A percentile compares a stretch with the other conserved stretches of the same genome.
phyloP scores from a whole-genome alignment of 2,113 vertebrate species.

The Triplophysa rosa region DNA sequence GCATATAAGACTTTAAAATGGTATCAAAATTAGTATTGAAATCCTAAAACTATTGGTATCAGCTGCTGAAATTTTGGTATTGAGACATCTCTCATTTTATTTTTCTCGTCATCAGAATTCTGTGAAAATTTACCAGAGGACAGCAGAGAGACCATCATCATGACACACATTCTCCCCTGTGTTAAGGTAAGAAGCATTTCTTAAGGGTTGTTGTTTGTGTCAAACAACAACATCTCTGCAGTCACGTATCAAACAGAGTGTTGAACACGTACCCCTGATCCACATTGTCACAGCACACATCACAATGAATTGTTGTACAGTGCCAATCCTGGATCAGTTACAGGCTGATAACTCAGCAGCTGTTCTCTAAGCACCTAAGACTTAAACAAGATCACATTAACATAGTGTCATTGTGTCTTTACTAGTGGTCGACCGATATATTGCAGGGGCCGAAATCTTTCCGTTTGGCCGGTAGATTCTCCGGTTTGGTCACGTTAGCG shows the following conservation, averaged over 20 bases:
- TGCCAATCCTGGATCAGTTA: constrained; percentile 4
- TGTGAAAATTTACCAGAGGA: constrained; percentile 87
- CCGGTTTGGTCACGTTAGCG: too few relatives aligned
- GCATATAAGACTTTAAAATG: too few relatives aligned
- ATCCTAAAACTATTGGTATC: too few relatives aligned
- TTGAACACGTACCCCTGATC: neutral
- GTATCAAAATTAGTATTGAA: too few relatives aligned
- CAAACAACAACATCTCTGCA: neutral
- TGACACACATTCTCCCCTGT: constrained; percentile 87
- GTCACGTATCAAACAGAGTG: neutral
- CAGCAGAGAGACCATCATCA: constrained; percentile 86
- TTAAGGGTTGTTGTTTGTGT: neutral
- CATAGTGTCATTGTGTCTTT: constrained; percentile 4
- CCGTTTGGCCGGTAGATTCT: too few relatives aligned
- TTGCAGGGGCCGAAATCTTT: too few relatives aligned
- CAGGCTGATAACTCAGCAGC: constrained; percentile 33
- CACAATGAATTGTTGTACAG: neutral
- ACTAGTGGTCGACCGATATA: neutral
- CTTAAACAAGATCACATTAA: constrained; percentile 42
- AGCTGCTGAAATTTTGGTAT: neutral
- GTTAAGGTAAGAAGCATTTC: constrained; percentile 80
- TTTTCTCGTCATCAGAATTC: constrained; percentile 75
- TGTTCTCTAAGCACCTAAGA: constrained; percentile 27
- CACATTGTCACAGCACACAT: neutral
- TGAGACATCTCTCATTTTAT: constrained; percentile 11